Base-by-base conservation (phyloP, 2,888 invertebrate genomes). In the Dromius quadrimaculatus region DNA sequence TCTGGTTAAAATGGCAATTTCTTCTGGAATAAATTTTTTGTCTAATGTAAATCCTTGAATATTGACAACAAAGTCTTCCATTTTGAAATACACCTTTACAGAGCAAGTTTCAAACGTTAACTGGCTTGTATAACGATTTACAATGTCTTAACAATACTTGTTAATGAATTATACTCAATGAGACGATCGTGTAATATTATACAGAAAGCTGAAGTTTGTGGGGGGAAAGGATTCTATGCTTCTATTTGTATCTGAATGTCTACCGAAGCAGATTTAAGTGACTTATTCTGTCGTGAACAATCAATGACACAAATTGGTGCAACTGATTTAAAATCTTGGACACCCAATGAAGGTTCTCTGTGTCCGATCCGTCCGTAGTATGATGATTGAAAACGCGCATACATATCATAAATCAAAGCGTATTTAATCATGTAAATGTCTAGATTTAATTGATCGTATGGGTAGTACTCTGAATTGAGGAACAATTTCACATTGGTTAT, bases 401-500 rank as follows among this genome's bases (percentile, higher is more conserved):
- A 78, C 75, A 76, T 76, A 1, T 77, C 74, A 72, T 77, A 78
- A 5, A 77, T 45, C 20, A 75, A 13, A 15, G 76, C 73, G 66
- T 43, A 77, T 23, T 75, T 72, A 34, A 77, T 75, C 2, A 74
- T 73, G 3, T 65, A 65, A 74, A 78, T 78, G 38, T 76, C 74
- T 15, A 78, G 19, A 73, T 79, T 79, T 69, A 79, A 65, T 75
- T 77, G 76, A 57, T 79, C 77, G 73, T 80, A 80, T 0, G 80
- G 80, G 74, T 77, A 81, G 11, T 73, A 73, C 65, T 79, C 77
- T 0, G 78, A 79, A 74, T 81, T 80, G 23, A 81, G 73, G 71
- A 77, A 79, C 8, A 81, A 71, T 71, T 77, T 80, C 8, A 81
- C 72, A 73, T 82, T 78, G 13, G 72, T 77, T 34, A 81, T 54